Percentiles rank a stretch among this genome's conserved stretches.
Conservation (phyloP, 2,113 vertebrate species). For the Poeciliopsis prolifica region DNA sequence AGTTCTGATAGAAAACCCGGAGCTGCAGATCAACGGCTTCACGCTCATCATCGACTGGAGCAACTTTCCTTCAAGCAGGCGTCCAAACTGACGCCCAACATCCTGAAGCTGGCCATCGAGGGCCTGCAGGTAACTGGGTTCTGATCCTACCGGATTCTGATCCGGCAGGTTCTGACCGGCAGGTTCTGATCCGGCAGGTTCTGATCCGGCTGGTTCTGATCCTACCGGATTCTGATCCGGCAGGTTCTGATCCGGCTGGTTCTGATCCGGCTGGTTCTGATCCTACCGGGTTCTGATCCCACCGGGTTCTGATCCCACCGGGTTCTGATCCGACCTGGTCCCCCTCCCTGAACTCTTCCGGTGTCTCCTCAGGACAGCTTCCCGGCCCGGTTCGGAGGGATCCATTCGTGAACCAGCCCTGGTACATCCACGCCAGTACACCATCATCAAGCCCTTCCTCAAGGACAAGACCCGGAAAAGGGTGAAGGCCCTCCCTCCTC, state of each 20-base stretch:
- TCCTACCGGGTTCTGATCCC: too few species aligned
- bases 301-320: too few species aligned
- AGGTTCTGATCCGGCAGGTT: too few species aligned
- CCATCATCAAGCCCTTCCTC: slow-evolving; percentile 96
- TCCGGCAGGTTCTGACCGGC: too few species aligned
- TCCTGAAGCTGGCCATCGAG: slow-evolving; percentile 96
- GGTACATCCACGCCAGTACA: slow-evolving; percentile 98
- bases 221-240: too few species aligned
- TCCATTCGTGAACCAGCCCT: slow-evolving; percentile 99
- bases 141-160: too few species aligned
- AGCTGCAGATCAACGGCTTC: slow-evolving; percentile 98
- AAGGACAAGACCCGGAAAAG: slow-evolving; percentile 99
- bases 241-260: too few species aligned
- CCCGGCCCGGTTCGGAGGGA: slow-evolving; percentile 96
- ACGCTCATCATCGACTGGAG: slow-evolving; percentile 99
- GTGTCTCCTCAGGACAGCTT: slow-evolving; percentile 89
- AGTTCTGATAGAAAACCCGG: slow-evolving; percentile 97
- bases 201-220: too few species aligned
- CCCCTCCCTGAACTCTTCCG: not conserved
- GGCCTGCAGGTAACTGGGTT: slow-evolving; percentile 88
- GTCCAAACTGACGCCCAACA: slow-evolving; percentile 97
- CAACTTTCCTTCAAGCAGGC: slow-evolving; percentile 99
- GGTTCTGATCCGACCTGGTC: too few species aligned
- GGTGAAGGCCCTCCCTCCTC: slow-evolving; percentile 73
- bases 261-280: too few species aligned